Evolutionary conservation across 2,797 vertebrate species (phyloP).

Genomic region (Phrynocephalus forsythii): DNA sequence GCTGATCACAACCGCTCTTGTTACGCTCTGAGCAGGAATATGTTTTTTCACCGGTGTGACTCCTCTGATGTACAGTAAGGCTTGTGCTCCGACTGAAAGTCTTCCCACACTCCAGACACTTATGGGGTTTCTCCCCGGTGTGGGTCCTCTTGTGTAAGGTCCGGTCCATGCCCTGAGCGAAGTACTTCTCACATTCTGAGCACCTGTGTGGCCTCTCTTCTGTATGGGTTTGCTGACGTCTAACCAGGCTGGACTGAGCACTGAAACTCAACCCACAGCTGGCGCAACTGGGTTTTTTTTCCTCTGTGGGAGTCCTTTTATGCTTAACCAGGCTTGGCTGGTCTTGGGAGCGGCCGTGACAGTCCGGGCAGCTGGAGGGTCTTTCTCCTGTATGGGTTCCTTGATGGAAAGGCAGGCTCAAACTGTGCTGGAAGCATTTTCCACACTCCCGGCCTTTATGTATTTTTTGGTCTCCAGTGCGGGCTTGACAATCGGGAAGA

Average conservation of each 20-base stretch:
- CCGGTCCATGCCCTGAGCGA: background rate
- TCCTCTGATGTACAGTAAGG: background rate
- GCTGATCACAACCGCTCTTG: background rate
- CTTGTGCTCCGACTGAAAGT: constrained; percentile 2
- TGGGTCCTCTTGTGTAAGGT: background rate
- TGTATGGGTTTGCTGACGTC: constrained; percentile 11
- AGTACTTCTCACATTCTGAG: constrained; percentile 1
- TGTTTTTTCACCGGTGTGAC: background rate
- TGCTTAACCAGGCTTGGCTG: constrained; percentile 4
- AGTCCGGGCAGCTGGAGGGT: background rate
- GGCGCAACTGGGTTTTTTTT: background rate
- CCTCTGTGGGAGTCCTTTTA: background rate
- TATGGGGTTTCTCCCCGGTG: background rate
- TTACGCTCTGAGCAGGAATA: constrained; percentile 7
- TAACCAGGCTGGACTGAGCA: background rate
- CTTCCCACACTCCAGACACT: constrained; percentile 1
- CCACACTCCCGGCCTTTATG: background rate
- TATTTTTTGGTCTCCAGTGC: background rate
- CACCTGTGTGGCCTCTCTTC: constrained; percentile 4
- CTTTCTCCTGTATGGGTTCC: background rate
- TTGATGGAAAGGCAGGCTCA: background rate
- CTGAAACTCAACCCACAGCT: background rate
- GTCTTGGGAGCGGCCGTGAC: background rate
- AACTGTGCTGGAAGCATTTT: background rate
- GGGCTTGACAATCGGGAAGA: background rate